Percentiles rank a stretch among this genome's conserved stretches.
Evolutionary conservation across 2,113 vertebrate genomes (phyloP).

Genomic region (Erythrolamprus reginae): DNA sequence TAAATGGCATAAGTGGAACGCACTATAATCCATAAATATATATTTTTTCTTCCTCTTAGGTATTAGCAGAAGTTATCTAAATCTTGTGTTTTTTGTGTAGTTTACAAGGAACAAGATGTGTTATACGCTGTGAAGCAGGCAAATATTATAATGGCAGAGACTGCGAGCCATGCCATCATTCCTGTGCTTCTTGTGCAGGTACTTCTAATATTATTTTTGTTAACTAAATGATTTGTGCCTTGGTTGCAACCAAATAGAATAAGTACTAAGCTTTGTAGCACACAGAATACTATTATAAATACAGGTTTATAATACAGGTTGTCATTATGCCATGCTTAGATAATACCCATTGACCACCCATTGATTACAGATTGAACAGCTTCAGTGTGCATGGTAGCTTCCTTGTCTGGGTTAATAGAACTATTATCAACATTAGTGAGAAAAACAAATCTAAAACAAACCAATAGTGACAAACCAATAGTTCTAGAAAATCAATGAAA

Average conservation of each 20-base stretch:
- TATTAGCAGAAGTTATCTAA: not conserved
- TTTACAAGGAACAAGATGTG: slow-evolving; percentile 85
- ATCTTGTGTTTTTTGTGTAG: slow-evolving; percentile 59
- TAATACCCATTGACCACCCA: not conserved
- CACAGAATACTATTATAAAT: not conserved
- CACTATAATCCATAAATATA: not conserved
- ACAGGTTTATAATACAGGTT: not conserved
- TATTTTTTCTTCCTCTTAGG: not conserved
- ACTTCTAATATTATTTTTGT: slow-evolving; percentile 20
- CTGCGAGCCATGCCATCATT: slow-evolving; percentile 87
- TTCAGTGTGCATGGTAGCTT: not conserved
- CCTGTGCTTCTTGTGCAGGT: slow-evolving; percentile 94
- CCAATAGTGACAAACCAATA: too few species aligned
- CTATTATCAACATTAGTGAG: not conserved
- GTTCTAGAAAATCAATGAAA: not conserved
- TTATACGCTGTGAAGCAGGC: slow-evolving; percentile 83
- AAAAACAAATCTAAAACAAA: not conserved
- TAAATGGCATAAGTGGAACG: not conserved
- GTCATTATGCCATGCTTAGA: not conserved
- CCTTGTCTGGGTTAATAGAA: not conserved
- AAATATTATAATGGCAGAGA: slow-evolving; percentile 86
- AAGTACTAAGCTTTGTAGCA: not conserved
- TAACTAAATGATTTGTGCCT: not conserved
- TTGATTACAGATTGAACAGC: not conserved
- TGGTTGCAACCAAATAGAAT: not conserved